A percentile compares a stretch with the other conserved stretches of the same genome.
Evolutionary conservation across 30 jellyfish, hydroid and myxozoan genomes (phyloP).

Genomic region (Hydractinia symbiolongicarpus): DNA sequence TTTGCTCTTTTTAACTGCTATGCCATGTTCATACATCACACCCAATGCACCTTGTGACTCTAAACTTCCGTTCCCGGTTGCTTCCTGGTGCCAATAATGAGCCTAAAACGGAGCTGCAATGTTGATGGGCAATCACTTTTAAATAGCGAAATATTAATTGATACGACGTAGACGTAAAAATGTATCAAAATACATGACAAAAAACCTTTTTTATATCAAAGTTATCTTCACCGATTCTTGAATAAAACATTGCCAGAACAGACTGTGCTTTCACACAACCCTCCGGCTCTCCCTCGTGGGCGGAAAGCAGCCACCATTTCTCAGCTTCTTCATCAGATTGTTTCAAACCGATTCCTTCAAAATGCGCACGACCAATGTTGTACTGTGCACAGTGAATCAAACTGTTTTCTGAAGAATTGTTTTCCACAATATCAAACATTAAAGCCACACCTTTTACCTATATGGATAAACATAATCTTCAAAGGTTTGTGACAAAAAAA

Average conservation of each 20-base stretch:
- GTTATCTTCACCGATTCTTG: constrained; percentile 73
- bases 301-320: constrained; percentile 73
- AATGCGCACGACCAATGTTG: constrained; percentile 77
- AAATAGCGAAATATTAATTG: too few relatives aligned
- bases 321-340: constrained; percentile 88
- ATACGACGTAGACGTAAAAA: not conserved
- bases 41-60: constrained; percentile 97
- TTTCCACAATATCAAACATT: constrained; percentile 43
- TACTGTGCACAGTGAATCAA: constrained; percentile 71
- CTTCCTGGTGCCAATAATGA: constrained; percentile 98
- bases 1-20: constrained; percentile 47
- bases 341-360: constrained; percentile 77
- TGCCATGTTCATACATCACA: constrained; percentile 78
- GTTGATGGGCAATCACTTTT: not conserved
- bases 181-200: too few relatives aligned
- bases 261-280: constrained; percentile 92
- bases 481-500: too few relatives aligned
- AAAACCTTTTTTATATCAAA: constrained; percentile 62
- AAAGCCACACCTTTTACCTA: constrained; percentile 51
- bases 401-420: constrained; percentile 28
- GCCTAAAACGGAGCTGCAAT: constrained; percentile 45
- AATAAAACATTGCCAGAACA: constrained; percentile 85
- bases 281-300: constrained; percentile 70
- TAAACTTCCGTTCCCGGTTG: constrained; percentile 92
- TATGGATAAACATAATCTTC: not conserved